phyloP scores from a whole-genome alignment of 1,140 invertebrate genomes.

The Drosophila sproati region DNA sequence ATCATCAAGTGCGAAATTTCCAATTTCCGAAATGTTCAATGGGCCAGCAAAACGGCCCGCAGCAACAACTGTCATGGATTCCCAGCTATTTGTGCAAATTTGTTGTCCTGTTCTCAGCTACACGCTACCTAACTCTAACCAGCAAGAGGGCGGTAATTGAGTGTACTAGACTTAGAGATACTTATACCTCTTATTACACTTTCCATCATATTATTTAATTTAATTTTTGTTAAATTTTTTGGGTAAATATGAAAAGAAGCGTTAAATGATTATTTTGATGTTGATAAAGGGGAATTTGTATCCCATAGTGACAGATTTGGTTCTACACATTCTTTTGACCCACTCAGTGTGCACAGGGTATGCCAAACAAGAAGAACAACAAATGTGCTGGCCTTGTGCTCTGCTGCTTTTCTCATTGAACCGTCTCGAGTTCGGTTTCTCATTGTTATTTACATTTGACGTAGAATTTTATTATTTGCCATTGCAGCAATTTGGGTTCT shows the following conservation, averaged over 20 bases:
- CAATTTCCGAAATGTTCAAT: conserved; percentile 83
- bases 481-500: conserved; percentile 46
- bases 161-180: not conserved
- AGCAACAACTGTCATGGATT: conserved; percentile 60
- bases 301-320: no score
- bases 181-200: not conserved
- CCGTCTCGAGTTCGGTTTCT: conserved; percentile 38
- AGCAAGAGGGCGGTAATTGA: not conserved
- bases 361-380: conserved; percentile 3
- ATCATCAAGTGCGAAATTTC: conserved; percentile 79
- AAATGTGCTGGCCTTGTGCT: conserved; percentile 20
- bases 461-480: conserved; percentile 58
- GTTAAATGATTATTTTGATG: no score
- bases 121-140: conserved; percentile 6
- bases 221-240: no score
- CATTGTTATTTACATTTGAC: conserved; percentile 55
- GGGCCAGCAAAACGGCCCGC: conserved; percentile 74
- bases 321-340: no score
- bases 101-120: conserved; percentile 40
- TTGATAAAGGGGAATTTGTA: no score
- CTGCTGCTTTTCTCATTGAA: conserved; percentile 10
- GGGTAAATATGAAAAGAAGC: no score
- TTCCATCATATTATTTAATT: no score
- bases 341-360: not conserved
- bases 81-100: conserved; percentile 56